phyloP scores from a whole-genome alignment of 2,888 invertebrate genomes.

The Drosophila subquinaria region DNA sequence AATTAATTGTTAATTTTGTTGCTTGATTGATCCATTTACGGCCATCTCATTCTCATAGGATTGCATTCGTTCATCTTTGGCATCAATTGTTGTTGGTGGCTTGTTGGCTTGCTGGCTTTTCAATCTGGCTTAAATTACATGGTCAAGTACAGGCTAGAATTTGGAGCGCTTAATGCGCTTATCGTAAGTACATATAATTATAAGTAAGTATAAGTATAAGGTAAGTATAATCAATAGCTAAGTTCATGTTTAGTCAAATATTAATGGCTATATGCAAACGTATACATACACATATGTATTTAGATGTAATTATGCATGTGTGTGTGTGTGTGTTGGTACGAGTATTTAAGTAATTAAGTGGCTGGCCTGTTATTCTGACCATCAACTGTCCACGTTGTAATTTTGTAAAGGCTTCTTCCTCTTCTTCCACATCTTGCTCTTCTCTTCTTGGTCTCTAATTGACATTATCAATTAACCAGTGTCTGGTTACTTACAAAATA shows the following conservation, averaged over 20 bases:
- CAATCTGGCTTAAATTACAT: slow-evolving; percentile 48
- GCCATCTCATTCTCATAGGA: slow-evolving; percentile 34
- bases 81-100: slow-evolving; percentile 50
- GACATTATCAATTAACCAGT: slow-evolving; percentile 70
- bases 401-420: slow-evolving; percentile 35
- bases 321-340: slow-evolving; percentile 11
- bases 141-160: slow-evolving; percentile 49
- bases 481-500: slow-evolving; percentile 51
- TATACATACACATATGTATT: slow-evolving; percentile 19
- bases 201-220: slow-evolving; percentile 21
- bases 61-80: slow-evolving; percentile 58
- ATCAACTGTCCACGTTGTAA: slow-evolving; percentile 53
- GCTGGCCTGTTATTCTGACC: slow-evolving; percentile 39
- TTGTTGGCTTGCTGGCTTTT: slow-evolving; percentile 27
- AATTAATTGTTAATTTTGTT: slow-evolving; percentile 26
- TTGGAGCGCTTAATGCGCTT: slow-evolving; percentile 72
- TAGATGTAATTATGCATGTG: slow-evolving; percentile 1
- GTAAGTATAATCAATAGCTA: slow-evolving; percentile 63
- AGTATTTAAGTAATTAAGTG: slow-evolving; percentile 34
- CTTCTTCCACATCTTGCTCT: background rate
- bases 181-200: slow-evolving; percentile 42
- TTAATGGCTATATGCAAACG: slow-evolving; percentile 65
- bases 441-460: slow-evolving; percentile 27
- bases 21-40: slow-evolving; percentile 22
- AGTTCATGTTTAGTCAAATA: slow-evolving; percentile 75